Conservation (phyloP, 1,140 invertebrate species). For the Nebria ingens region DNA sequence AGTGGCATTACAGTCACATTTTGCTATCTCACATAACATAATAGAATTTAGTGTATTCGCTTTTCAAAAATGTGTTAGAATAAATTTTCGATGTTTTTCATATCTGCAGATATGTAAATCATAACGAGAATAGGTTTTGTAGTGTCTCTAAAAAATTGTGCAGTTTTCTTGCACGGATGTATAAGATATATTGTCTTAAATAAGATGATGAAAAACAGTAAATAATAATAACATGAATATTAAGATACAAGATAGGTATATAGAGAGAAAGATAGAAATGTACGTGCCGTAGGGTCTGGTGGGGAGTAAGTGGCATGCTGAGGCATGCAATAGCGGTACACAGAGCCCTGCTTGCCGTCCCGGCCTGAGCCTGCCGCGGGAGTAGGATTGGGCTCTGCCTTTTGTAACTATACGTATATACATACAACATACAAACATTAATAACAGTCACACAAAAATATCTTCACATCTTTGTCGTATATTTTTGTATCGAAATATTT, state of each 20-base stretch:
- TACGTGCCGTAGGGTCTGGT: constrained; percentile 46
- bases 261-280: constrained; percentile 23
- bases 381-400: constrained; percentile 16
- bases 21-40: too few species aligned
- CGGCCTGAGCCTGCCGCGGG: constrained; percentile 25
- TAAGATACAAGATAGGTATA: background rate
- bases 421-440: constrained; percentile 9
- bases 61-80: too few species aligned
- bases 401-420: constrained; percentile 13
- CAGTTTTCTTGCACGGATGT: background rate
- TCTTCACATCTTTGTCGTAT: too few species aligned
- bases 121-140: too few species aligned
- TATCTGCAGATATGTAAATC: too few species aligned
- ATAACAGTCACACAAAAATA: background rate
- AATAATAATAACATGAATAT: background rate
- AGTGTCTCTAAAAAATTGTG: too few species aligned
- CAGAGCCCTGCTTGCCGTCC: constrained; percentile 34
- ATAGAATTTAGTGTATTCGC: too few species aligned
- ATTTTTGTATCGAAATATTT: too few species aligned
- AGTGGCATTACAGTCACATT: too few species aligned
- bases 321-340: constrained; percentile 45
- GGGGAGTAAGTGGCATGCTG: constrained; percentile 43
- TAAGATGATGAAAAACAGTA: background rate
- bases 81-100: too few species aligned
- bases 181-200: too few species aligned